Percentiles rank a stretch among this genome's conserved stretches.
These are phyloP conservation scores for Myotis daubentonii DNA, from an alignment of 2,797 vertebrate species.

Conservation along the genomic window DNA sequence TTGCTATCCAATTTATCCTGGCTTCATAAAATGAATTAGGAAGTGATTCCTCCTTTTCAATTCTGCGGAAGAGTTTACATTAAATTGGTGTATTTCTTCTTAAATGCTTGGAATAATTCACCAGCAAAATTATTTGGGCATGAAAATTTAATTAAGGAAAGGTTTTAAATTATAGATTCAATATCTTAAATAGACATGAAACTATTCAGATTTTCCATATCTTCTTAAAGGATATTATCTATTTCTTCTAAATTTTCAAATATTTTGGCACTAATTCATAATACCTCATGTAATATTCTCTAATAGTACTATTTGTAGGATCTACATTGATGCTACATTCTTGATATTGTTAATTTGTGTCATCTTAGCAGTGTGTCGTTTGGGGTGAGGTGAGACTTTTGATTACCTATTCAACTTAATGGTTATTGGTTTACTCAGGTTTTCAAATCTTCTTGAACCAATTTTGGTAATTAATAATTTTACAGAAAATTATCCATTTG, in stretches of 20 bases:
- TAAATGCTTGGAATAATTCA: constrained; percentile 16
- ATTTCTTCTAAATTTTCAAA: neutral
- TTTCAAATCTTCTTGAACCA: neutral
- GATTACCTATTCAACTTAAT: neutral
- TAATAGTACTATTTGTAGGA: neutral
- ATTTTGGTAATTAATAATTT: constrained; percentile 10
- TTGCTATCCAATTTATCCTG: neutral
- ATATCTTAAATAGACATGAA: neutral
- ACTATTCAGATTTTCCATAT: neutral
- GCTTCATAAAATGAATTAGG: no score
- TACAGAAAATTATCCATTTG: neutral
- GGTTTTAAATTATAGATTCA: neutral
- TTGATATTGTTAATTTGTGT: neutral
- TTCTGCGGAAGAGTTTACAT: no score
- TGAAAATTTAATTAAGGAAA: neutral
- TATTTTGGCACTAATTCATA: neutral
- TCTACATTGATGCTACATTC: neutral
- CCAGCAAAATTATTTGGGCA: neutral
- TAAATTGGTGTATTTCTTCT: neutral
- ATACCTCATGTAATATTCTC: neutral
- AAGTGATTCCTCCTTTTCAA: no score
- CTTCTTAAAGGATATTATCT: neutral
- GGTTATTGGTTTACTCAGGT: neutral
- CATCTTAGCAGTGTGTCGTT: neutral
- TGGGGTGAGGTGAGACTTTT: neutral